phyloP scores from a whole-genome alignment of 2,113 vertebrate species.

The Solea solea region DNA sequence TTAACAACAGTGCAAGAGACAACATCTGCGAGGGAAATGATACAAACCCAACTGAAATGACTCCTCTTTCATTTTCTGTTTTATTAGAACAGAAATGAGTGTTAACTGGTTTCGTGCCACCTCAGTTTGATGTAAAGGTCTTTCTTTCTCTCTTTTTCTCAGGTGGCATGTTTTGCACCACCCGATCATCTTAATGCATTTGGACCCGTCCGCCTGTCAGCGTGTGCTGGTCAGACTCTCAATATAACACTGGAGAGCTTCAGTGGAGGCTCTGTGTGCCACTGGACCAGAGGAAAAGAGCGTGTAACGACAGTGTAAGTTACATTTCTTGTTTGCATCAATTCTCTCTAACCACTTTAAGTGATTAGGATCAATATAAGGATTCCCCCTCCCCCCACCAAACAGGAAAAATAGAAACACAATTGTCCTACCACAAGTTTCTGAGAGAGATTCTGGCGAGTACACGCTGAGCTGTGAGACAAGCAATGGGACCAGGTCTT shows the following conservation, averaged over 20 bases:
- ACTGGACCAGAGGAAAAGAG: constrained; percentile 28
- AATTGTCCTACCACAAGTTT: constrained; percentile 74
- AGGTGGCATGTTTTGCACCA: constrained; percentile 46
- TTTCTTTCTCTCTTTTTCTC: constrained; percentile 9
- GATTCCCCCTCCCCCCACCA: constrained; percentile 24
- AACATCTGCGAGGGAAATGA: constrained; percentile 4
- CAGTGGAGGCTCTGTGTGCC: constrained; percentile 20
- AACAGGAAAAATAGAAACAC: constrained; percentile 63
- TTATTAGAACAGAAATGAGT: background rate
- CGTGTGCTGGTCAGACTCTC: constrained; percentile 52
- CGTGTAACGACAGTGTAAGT: constrained; percentile 28
- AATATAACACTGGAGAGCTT: constrained; percentile 45
- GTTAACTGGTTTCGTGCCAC: background rate
- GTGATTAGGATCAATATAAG: background rate
- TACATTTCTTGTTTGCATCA: background rate
- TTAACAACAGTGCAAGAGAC: constrained; percentile 1
- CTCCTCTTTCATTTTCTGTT: constrained; percentile 28
- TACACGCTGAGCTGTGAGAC: constrained; percentile 79
- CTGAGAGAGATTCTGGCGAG: constrained; percentile 80
- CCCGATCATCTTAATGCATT: constrained; percentile 37
- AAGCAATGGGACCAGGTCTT: constrained; percentile 55
- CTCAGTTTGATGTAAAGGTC: background rate
- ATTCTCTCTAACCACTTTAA: background rate
- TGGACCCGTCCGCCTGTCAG: constrained; percentile 12
- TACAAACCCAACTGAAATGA: background rate